Evolutionary conservation across 37 sponge, comb jelly and placozoan genomes (phyloP), one percentile per base, ranked within the genome.

Genomic region (Hexactinellida sp.): DNA sequence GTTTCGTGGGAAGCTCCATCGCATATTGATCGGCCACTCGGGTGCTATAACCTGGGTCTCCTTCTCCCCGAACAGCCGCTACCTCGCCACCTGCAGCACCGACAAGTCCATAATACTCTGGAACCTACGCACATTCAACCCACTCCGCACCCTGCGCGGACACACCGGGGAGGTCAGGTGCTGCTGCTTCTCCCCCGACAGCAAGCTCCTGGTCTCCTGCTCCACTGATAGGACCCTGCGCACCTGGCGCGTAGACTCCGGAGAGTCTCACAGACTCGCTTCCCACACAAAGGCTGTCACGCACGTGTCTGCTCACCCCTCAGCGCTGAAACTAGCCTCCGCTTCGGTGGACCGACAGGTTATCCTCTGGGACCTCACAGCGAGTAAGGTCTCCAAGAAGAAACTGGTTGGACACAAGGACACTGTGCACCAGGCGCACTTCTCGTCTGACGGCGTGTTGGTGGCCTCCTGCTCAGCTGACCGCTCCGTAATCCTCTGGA

Each of bases 381-480:
- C 55, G 24, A 90, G 92, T 0, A 55, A 85, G 30, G n/a, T 85
- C 0, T 83, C 87, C 30, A 84, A 86, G 82, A 87, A 37, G 37
- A 84, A 87, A 24, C 38, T 94, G 37, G 54, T 55, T 28, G 91
- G 90, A 36, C 94, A 94, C 83, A 88, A 83, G 52, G 90, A 71
- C 36, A 28, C 88, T 24, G 90, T 94, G 24, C 88, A 88, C 38
- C 92, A 91, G 83, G 88, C 88, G 1, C 83, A 85, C 82, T 94
- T 94, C 86, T 91, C 92, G 30, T 55, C 89, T 7, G 94, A 94
- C 82, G 89, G 84, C 23, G 85, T 94, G 47, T 55, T 82, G 0
- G 82, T 94, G 25, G 94, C 90, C 0, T 86, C 94, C 0, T 91
- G 92, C 38, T 88, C 90, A n/a, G 85, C 90, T 30, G 94, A 94